Evolutionary conservation across 2,797 vertebrate genomes (phyloP).

Genomic region (Crossoptilon crossoptilon): DNA sequence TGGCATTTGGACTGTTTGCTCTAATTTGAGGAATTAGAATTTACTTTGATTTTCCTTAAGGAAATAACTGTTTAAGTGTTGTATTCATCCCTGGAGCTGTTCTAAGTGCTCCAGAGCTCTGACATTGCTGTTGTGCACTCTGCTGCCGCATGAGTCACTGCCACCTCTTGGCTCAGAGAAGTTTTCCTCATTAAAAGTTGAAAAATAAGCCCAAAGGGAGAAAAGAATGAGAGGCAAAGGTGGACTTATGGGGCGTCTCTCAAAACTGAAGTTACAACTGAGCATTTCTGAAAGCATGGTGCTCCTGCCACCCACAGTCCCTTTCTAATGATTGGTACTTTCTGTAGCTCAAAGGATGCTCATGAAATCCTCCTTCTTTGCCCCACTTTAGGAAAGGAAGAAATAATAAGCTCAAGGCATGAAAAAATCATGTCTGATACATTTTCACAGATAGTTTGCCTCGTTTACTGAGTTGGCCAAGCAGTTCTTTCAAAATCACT

Average conservation of each 20-base stretch:
- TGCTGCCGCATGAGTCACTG: background rate
- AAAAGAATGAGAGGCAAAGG: background rate
- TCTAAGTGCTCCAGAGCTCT: background rate
- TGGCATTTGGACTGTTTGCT: background rate
- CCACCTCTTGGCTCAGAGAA: background rate
- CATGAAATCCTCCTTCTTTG: background rate
- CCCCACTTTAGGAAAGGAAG: background rate
- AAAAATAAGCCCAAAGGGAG: background rate
- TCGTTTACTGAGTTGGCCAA: background rate
- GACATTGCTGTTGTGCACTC: background rate
- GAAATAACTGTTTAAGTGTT: background rate
- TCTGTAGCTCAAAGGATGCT: background rate
- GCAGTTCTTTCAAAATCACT: background rate
- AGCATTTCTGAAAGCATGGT: background rate
- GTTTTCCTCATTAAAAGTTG: background rate
- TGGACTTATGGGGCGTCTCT: background rate
- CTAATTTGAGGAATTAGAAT: background rate
- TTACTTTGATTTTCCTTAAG: conserved; percentile 8
- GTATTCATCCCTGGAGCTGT: background rate
- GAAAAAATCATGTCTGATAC: background rate
- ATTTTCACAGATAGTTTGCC: background rate
- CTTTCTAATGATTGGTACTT: background rate
- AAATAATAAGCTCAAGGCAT: background rate
- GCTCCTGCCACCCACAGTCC: background rate
- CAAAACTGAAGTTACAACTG: background rate